These are phyloP conservation scores for Neomonachus schauinslandi DNA, from an alignment of 2,113 vertebrate genomes.

Conservation along the genomic window DNA sequence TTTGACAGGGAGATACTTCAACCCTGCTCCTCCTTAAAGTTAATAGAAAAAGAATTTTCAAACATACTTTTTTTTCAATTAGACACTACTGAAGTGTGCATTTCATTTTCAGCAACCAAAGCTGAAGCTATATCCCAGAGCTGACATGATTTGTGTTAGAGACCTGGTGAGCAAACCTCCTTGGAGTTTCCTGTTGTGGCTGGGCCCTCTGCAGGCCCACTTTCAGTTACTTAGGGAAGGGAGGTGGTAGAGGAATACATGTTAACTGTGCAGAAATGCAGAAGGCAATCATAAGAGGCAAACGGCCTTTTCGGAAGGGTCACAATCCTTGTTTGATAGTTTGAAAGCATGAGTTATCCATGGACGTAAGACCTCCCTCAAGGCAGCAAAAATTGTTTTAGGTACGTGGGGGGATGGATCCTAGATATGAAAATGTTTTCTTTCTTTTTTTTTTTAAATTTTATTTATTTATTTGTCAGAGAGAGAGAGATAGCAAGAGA, in stretches of 20 bases:
- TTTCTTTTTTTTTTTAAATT: no score
- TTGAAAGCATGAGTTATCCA: background rate
- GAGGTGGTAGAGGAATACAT: background rate
- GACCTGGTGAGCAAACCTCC: background rate
- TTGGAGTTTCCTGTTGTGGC: background rate
- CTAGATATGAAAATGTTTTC: background rate
- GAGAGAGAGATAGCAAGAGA: no score
- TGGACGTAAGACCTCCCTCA: fast-evolving
- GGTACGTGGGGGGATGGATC: background rate
- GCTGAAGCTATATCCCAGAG: background rate
- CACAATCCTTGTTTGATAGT: background rate
- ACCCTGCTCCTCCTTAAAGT: background rate
- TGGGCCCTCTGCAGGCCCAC: background rate
- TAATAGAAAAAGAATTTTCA: background rate
- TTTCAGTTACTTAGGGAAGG: background rate
- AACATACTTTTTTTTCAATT: background rate
- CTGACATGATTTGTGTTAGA: background rate
- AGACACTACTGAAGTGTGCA: background rate
- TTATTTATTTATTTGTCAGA: no score
- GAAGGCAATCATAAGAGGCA: background rate
- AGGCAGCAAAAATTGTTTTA: background rate
- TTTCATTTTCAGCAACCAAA: background rate
- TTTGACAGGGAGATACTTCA: background rate
- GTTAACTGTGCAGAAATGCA: background rate
- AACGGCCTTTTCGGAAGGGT: background rate